Evolutionary conservation across 2,113 vertebrate species (phyloP).

Genomic region (Colistium nudipinnis): DNA sequence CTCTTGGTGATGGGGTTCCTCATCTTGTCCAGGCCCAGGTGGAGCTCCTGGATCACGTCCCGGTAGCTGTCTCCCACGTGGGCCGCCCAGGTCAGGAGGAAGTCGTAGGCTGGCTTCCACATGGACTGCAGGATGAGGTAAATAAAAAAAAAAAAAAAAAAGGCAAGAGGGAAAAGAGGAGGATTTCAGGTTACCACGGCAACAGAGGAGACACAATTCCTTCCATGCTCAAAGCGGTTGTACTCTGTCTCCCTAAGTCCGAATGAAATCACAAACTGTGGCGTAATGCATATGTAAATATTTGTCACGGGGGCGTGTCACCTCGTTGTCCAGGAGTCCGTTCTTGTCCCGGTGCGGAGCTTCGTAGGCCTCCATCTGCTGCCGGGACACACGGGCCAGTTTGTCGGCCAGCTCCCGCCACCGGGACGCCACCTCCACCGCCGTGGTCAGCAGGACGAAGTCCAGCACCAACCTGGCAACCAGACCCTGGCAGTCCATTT

Average conservation of each 20-base stretch:
- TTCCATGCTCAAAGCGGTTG: too few species aligned
- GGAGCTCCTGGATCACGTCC: constrained; percentile 96
- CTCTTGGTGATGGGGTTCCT: constrained; percentile 95
- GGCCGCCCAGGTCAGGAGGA: constrained; percentile 95
- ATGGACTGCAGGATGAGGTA: constrained; percentile 84
- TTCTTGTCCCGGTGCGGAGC: constrained; percentile 91
- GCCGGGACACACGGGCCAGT: constrained; percentile 89
- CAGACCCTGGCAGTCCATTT: constrained; percentile 97
- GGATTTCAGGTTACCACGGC: background rate
- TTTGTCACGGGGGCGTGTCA: constrained; percentile 69
- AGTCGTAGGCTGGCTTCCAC: constrained; percentile 98
- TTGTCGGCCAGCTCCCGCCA: constrained; percentile 97
- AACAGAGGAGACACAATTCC: background rate
- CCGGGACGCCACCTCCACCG: constrained; percentile 95
- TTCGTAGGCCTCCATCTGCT: constrained; percentile 98
- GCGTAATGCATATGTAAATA: too few species aligned
- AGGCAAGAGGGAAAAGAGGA: background rate
- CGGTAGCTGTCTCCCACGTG: constrained; percentile 97
- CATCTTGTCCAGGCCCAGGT: constrained; percentile 94
- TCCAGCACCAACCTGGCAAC: constrained; percentile 93
- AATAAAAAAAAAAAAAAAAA: background rate
- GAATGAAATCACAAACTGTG: too few species aligned
- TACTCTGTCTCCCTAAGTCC: too few species aligned
- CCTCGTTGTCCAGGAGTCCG: constrained; percentile 90
- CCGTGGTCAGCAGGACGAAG: constrained; percentile 93